Percentiles rank a stretch among this genome's conserved stretches.
phyloP scores from a whole-genome alignment of 2,113 vertebrate species.

The Piprites chloris region DNA sequence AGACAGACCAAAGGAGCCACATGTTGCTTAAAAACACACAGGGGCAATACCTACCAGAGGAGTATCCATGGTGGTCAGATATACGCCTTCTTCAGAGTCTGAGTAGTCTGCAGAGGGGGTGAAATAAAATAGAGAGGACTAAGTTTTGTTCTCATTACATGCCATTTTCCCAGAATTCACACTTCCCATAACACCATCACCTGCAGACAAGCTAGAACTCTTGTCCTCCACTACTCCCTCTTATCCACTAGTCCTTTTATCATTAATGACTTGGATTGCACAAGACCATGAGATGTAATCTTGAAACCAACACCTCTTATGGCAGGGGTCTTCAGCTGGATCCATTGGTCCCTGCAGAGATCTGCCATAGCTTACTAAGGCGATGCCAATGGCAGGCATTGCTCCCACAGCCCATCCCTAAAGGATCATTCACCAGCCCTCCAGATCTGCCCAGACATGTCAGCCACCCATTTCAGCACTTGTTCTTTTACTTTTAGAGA shows the following conservation, averaged over 20 bases:
- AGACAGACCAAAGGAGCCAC: neutral
- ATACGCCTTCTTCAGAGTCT: constrained; percentile 13
- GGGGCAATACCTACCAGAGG: constrained; percentile 48
- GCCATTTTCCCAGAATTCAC: neutral
- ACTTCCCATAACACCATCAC: neutral
- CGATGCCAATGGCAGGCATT: neutral
- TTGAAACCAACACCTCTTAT: neutral
- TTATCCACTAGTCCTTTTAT: neutral
- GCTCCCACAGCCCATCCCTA: constrained; percentile 10
- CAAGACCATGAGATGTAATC: neutral
- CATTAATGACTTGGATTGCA: neutral
- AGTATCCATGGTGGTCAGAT: constrained; percentile 5
- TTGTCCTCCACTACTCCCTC: neutral
- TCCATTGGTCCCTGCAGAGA: neutral
- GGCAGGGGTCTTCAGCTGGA: neutral
- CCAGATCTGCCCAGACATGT: constrained; percentile 37
- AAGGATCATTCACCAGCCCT: neutral
- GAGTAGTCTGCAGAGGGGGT: neutral
- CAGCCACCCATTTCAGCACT: constrained; percentile 5
- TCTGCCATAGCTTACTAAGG: neutral
- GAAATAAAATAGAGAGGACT: neutral
- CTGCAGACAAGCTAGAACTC: neutral
- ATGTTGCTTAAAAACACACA: neutral
- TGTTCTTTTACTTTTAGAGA: constrained; percentile 28
- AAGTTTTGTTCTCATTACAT: neutral